These are phyloP conservation scores for Microplitis demolitor DNA, from an alignment of 1,140 invertebrate species.

Conservation along the genomic window DNA sequence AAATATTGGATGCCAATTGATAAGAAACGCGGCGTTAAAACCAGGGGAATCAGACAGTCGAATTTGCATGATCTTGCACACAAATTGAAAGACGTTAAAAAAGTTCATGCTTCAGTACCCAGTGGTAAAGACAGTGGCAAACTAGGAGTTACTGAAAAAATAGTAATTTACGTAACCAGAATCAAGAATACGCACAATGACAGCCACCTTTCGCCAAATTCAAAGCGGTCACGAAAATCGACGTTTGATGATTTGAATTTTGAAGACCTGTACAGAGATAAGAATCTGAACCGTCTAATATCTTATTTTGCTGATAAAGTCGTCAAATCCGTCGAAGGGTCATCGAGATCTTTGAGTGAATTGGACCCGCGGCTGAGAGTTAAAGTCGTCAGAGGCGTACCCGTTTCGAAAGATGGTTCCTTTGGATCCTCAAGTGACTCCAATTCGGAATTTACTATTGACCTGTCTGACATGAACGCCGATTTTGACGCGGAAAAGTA, in stretches of 20 bases:
- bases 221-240: too few relatives aligned
- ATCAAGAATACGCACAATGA: too few relatives aligned
- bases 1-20: too few relatives aligned
- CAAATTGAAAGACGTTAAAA: neutral
- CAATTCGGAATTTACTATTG: slow-evolving; percentile 23
- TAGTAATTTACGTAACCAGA: neutral
- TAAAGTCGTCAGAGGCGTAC: slow-evolving; percentile 19
- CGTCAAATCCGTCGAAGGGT: slow-evolving; percentile 7
- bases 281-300: slow-evolving; percentile 9
- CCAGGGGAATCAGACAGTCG: too few relatives aligned
- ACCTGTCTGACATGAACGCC: slow-evolving; percentile 2
- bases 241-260: slow-evolving; percentile 8
- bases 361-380: slow-evolving; percentile 21
- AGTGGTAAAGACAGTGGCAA: too few relatives aligned
- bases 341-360: neutral
- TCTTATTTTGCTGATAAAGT: slow-evolving; percentile 28
- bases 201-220: too few relatives aligned
- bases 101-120: neutral
- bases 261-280: slow-evolving; percentile 20
- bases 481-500: too few relatives aligned
- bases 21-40: too few relatives aligned
- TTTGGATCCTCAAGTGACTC: slow-evolving; percentile 16
- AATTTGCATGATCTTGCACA: too few relatives aligned
- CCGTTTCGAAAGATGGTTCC: neutral
- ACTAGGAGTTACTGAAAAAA: neutral